Base-by-base conservation (phyloP, 1,140 invertebrate genomes). In the Procambarus clarkii region DNA sequence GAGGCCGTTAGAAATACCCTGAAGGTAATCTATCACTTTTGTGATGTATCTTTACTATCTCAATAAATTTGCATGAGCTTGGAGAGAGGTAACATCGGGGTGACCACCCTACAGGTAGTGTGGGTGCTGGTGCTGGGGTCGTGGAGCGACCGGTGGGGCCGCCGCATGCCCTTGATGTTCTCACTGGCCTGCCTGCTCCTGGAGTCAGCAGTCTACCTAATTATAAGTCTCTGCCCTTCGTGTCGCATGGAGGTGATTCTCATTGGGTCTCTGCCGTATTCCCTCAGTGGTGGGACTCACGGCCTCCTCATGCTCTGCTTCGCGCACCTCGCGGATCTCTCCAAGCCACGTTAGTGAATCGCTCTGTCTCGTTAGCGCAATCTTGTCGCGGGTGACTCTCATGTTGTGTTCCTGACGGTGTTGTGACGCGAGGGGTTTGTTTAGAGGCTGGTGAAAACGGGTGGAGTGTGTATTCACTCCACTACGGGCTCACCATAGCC, bases 221-320 rank as follows among this genome's bases (percentile, higher is more conserved):
- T 88, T 69, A 84, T 69, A 34, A 54, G 71, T 48, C 74, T 78
- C 44, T 3, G 34, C 7, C 60, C 85, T 5, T 77, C 79, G 0
- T 88, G 84, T 74, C 50, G 48, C 21, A 4, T 92, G 74, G 80
- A 88, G 58, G 79, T 46, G n/a, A 78, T 69, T 18, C 80, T 92
- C 5, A 15, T 92, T 3, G 69, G 79, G 9, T 88, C 91, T 2
- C 18, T 92, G 69, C 58, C 74, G 58, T 92, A 83, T 71, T 83
- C 86, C 2, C 34, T 92, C 45, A 84, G 86, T 15, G 91, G 91
- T 1, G 91, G 91, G 15, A 64, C 81, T 15, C 86, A 88, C 58
- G 91, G 77, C 9, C 80, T 92, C 24, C 91, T 92, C 48, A 92
- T 92, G 91, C 74, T 92, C 34, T 83, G 64, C 74, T 92, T 92